phyloP scores from a whole-genome alignment of 2,113 vertebrate species.

The Argyrosomus japonicus region DNA sequence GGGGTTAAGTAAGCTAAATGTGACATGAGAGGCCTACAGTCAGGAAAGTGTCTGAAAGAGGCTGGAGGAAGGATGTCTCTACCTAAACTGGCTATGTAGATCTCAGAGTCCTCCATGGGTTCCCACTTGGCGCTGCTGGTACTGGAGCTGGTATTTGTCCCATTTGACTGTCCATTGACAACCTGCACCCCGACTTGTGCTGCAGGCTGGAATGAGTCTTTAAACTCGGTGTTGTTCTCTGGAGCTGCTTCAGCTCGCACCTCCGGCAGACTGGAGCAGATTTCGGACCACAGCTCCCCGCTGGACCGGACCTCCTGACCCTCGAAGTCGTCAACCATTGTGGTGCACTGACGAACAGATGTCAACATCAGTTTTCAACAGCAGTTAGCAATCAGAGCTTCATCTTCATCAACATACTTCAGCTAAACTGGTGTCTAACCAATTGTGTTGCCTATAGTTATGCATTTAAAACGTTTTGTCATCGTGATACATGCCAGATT shows the following conservation, averaged over 20 bases:
- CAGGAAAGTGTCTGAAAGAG: background rate
- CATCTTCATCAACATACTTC: background rate
- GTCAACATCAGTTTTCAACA: conserved; percentile 12
- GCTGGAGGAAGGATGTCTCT: background rate
- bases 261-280: conserved; percentile 88
- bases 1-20: background rate
- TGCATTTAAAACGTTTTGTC: background rate
- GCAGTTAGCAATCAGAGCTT: background rate
- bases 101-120: conserved; percentile 93
- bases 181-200: conserved; percentile 40
- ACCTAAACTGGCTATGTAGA: conserved; percentile 95
- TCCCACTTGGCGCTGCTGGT: conserved; percentile 87
- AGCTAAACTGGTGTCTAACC: conserved; percentile 11
- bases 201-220: conserved; percentile 88
- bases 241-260: conserved; percentile 60
- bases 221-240: conserved; percentile 82
- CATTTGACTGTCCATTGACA: conserved; percentile 50
- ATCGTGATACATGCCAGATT: background rate
- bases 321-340: conserved; percentile 89
- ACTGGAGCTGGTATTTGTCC: background rate
- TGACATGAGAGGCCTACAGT: background rate
- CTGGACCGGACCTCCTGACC: conserved; percentile 80
- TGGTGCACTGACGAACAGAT: conserved; percentile 59
- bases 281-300: conserved; percentile 93
- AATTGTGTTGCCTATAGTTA: background rate